Conservation (phyloP, 2,113 vertebrate species). For the Lamprologus tigripictilis region DNA sequence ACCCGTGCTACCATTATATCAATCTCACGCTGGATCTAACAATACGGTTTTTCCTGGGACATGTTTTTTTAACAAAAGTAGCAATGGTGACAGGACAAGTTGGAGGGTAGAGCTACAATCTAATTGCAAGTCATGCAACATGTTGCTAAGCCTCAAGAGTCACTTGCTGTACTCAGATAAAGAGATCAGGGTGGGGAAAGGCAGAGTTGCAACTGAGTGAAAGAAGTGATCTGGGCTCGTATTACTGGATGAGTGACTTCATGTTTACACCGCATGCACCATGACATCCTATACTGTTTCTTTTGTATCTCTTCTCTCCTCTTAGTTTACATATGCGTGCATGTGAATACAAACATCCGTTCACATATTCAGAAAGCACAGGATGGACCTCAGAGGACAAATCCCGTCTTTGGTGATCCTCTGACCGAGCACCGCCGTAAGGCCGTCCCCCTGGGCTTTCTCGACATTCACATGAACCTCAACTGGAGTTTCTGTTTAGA, state of each 20-base stretch:
- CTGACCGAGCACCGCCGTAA: too few species aligned
- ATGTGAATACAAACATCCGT: not conserved
- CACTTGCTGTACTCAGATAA: not conserved
- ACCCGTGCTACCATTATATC: not conserved
- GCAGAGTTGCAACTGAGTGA: not conserved
- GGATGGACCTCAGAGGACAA: not conserved
- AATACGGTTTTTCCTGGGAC: not conserved
- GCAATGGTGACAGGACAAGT: not conserved
- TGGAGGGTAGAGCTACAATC: not conserved
- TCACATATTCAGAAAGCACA: not conserved
- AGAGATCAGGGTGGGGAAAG: conserved; percentile 16
- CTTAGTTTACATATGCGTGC: not conserved
- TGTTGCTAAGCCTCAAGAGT: not conserved
- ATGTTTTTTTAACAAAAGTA: not conserved
- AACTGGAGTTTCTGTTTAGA: not conserved
- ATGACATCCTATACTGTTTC: not conserved
- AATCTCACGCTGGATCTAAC: not conserved
- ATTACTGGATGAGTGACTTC: not conserved
- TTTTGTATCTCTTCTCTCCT: not conserved
- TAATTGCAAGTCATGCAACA: conserved; percentile 1
- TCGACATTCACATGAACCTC: not conserved
- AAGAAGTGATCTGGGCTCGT: not conserved
- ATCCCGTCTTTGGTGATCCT: not conserved
- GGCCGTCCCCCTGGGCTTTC: not conserved
- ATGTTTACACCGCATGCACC: not conserved